Base-by-base conservation (phyloP, 2,113 vertebrate genomes). In the Tenebrosternarchus preto region DNA sequence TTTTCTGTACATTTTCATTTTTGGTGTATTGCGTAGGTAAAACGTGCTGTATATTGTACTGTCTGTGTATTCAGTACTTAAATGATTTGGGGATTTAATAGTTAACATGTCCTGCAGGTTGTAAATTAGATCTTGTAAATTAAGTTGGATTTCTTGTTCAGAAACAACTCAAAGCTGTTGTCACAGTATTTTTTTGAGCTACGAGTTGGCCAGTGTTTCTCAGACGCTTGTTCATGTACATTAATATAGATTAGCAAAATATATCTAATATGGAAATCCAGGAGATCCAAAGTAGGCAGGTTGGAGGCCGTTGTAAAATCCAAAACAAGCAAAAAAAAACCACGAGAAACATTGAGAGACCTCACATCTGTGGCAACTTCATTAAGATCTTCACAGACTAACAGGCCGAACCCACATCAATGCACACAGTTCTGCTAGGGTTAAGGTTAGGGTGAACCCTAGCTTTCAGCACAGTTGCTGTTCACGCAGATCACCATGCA, bases 1-100 rank as follows among this genome's bases (percentile, higher is more conserved):
- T 59, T 82, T 80, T 82, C 59, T 24, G 56, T 60, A 63, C 36
- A 55, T 78, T 74, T 78, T 29, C n/a, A n/a, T 29, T 78, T 77
- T 72, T 59, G 12, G 36, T 71, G 43, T 80, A 27, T 80, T 50
- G 56, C 39, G 36, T 63, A 43, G 16, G 46, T 71, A 66, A 77
- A 7, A 69, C 64, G 33, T 76, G 70, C 29, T 56, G 69, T 76
- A 78, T 73, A 67, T 72, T 79, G 66, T 84, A 71, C 19, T n/a
- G 24, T 31, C 11, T 80, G 46, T 80, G 46, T 55, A 33, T 68
- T 79, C 22, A 19, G 22, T 74, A 9, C 5, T 63, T 12, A 1
- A 27, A 16, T 64, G 2, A 63, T 83, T 83, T 78, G 22, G 39
- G n/a, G 76, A 66, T 33, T 29, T 31, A 29, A 53, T 4, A 2